Base-by-base conservation (phyloP, 1,140 invertebrate species). In the Sycophila sp. region DNA sequence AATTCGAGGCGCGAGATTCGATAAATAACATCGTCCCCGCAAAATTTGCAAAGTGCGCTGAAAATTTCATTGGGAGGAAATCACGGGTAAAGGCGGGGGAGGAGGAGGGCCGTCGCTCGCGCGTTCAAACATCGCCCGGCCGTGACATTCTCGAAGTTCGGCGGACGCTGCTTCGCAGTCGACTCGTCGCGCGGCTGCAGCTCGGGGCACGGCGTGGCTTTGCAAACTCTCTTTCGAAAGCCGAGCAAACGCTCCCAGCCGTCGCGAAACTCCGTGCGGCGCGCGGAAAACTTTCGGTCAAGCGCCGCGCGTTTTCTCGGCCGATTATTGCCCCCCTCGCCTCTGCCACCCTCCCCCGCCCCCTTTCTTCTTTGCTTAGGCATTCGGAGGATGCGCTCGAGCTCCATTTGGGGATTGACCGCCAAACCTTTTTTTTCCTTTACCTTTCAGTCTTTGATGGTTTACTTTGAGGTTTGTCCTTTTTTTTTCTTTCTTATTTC, bases 111-210 rank as follows among this genome's bases (percentile, higher is more conserved):
- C 2, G 32, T 58, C 15, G 7, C 51, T 28, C n/a, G 51, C 51
- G n/a, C n/a, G 42, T 22, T 63, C 42, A 47, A 63, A 49, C 19
- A 63, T 15, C 24, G 28, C 24, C 32, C 42, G 42, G 28, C 36
- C 42, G 28, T 49, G 42, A 63, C 60, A 49, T 63, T 63, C 60
- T 49, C 45, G 11, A 51, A 65, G 47, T 51, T 65, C 15, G 17
- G 60, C 60, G 7, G 7, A 17, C 40, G 40, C 59, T 22, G 28
- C 8, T 26, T 49, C 19, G 19, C 40, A 49, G 45, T 55, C 42
- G 45, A 47, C 26, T 49, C 42, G 60, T 47, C 42, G 55, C 38
- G 38, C 24, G 24, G 15, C 56, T n/a, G 38, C 24, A 28, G 15
- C 56, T n/a, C 56, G 19, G 36, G 19, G 42, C 26, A 40, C 30